Base-by-base conservation (phyloP, 2,888 invertebrate species). In the Gymnoscelis rufifasciata region DNA sequence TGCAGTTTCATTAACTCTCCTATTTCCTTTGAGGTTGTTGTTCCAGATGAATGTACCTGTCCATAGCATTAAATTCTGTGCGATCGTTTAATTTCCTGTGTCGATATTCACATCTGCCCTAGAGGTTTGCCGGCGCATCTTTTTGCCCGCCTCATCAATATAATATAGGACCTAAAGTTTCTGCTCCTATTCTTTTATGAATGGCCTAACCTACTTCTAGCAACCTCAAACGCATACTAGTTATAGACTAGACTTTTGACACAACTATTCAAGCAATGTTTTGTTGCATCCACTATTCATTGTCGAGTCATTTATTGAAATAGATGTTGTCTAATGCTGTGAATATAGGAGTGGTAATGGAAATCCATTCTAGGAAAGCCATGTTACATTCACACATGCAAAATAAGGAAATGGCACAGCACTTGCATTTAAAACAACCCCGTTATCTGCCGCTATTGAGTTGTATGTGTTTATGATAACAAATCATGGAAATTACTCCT, bases 361-460 rank as follows among this genome's bases (percentile, higher is more conserved):
- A 29, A 38, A 38, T 19, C 29, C 23, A 3, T 29, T 40, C 30
- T 40, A 13, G 13, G 39, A 40, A 40, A 40, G 19, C 14, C 7
- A 13, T 28, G 23, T 23, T n/a, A 24, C 28, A 23, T 40, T 40
- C 39, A 31, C 10, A 31, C 39, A 29, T 23, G 36, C 23, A 28
- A 24, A 38, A 31, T 14, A 31, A 43, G 43, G 37, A 43, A 43
- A 24, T 31, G 15, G 30, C 14, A 37, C 28, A 24, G 14, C 15
- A 42, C 38, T 38, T 42, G 42, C 38, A 43, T 47, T 31, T 38
- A 42, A 29, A 43, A 38, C 38, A 43, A 19, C 43, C 29, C 36
- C 24, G 35, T 19, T 43, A 47, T 43, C 39, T 47, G 29, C 24
- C 35, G 31, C 11, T 23, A 31, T 33, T 28, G 37, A 38, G 31